Evolutionary conservation across 2,888 invertebrate species (phyloP).

Genomic region (Marronus borbonicus): DNA sequence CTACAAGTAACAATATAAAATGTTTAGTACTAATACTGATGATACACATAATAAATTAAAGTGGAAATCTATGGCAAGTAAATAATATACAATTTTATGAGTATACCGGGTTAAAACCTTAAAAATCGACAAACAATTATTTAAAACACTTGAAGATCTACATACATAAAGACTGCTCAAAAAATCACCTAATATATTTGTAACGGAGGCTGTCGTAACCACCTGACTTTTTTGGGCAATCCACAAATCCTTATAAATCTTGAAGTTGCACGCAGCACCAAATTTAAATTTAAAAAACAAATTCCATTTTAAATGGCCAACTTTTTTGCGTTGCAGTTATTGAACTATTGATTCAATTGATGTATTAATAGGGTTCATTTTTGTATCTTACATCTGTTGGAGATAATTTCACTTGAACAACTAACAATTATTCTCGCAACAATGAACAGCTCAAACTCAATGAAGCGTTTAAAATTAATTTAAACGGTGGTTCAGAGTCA

Average conservation of each 20-base stretch:
- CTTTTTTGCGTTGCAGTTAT: too few relatives aligned
- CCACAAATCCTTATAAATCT: slow-evolving; percentile 3
- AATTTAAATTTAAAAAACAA: too few relatives aligned
- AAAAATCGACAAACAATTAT: slow-evolving; percentile 29
- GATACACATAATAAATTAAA: slow-evolving; percentile 45
- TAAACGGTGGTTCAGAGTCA: not conserved
- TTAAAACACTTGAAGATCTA: slow-evolving; percentile 19
- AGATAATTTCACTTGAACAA: too few relatives aligned
- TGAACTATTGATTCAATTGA: too few relatives aligned
- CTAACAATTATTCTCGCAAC: too few relatives aligned
- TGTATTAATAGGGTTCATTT: too few relatives aligned
- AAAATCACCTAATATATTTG: not conserved
- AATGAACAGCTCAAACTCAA: too few relatives aligned
- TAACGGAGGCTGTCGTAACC: not conserved
- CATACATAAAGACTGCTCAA: not conserved
- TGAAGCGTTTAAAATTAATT: too few relatives aligned
- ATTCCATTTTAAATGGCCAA: too few relatives aligned
- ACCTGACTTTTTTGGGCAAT: too few relatives aligned
- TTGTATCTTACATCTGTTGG: too few relatives aligned
- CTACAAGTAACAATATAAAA: slow-evolving; percentile 33
- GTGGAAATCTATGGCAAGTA: slow-evolving; percentile 49
- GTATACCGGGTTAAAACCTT: slow-evolving; percentile 41
- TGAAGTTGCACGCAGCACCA: not conserved
- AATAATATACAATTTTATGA: slow-evolving; percentile 41
- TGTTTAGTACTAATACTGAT: slow-evolving; percentile 49